Percentiles rank a stretch among this genome's conserved stretches.
Conservation (phyloP, 2,113 vertebrate genomes). For the Oxyura jamaicensis region DNA sequence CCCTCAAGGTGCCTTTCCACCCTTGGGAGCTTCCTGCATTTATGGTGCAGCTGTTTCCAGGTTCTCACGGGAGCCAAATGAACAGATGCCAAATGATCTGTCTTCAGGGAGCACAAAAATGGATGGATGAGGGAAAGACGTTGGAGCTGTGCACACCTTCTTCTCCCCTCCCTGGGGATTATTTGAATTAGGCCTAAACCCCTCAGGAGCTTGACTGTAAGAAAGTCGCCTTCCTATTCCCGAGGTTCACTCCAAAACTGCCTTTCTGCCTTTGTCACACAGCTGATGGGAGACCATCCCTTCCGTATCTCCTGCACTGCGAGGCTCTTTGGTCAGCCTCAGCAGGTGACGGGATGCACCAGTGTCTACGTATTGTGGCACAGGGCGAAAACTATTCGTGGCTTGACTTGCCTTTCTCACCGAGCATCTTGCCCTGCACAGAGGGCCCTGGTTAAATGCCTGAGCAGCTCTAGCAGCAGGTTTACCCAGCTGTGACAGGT, state of each 20-base stretch:
- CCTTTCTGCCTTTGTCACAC: not conserved
- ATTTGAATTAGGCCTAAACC: not conserved
- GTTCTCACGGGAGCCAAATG: not conserved
- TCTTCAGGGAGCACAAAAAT: not conserved
- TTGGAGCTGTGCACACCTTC: not conserved
- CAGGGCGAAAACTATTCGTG: not conserved
- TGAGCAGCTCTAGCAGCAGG: not conserved
- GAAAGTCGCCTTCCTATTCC: not conserved
- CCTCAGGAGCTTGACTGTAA: not conserved
- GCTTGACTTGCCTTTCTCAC: not conserved
- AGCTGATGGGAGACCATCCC: not conserved
- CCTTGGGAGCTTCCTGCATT: conserved; percentile 38
- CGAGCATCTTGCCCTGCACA: not conserved
- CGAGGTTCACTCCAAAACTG: not conserved
- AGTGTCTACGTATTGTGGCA: not conserved
- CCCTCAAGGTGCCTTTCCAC: conserved; percentile 2
- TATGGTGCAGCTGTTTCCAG: conserved; percentile 31
- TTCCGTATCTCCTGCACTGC: not conserved
- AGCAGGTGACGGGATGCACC: not conserved
- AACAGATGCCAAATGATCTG: conserved; percentile 11
- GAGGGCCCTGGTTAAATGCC: not conserved
- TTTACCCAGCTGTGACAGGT: not conserved
- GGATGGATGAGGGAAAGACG: not conserved
- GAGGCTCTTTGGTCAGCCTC: not conserved
- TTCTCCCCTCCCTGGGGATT: not conserved